Conservation (phyloP, 2,888 invertebrate species). For the Dynastes grantii region DNA sequence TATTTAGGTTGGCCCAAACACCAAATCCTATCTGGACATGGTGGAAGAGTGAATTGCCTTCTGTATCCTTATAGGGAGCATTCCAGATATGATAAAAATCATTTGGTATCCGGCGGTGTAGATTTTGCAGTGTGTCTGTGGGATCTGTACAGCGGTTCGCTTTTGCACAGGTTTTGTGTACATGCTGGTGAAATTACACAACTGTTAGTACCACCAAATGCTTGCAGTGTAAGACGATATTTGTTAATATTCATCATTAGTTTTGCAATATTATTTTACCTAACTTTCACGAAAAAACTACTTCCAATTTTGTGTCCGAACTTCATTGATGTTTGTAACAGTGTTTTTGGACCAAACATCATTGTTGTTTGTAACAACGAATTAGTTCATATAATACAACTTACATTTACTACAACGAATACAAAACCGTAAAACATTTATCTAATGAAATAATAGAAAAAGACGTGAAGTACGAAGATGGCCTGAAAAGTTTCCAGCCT, state of each 20-base stretch:
- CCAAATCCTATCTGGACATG: conserved; percentile 90
- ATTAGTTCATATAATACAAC: no score
- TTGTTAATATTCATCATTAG: conserved; percentile 6
- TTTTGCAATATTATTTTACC: no score
- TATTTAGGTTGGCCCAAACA: conserved; percentile 89
- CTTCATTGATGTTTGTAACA: no score
- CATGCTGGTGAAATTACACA: conserved; percentile 98
- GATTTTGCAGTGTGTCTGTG: conserved; percentile 98
- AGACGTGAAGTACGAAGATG: no score
- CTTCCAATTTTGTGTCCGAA: no score
- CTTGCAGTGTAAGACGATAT: conserved; percentile 81
- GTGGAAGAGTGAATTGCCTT: conserved; percentile 94
- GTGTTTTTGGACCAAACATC: no score
- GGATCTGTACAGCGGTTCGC: conserved; percentile 92
- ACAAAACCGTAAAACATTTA: no score
- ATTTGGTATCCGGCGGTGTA: conserved; percentile 96
- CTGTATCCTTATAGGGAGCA: conserved; percentile 95
- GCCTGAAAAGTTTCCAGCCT: no score
- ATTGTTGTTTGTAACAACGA: no score
- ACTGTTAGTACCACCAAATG: conserved; percentile 93
- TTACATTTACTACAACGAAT: no score
- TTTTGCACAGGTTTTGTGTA: conserved; percentile 96
- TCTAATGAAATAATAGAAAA: no score
- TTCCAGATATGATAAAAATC: conserved; percentile 88
- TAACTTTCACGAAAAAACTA: no score